Conservation (phyloP, 2,888 invertebrate genomes). For the Drosophila longiperda region DNA sequence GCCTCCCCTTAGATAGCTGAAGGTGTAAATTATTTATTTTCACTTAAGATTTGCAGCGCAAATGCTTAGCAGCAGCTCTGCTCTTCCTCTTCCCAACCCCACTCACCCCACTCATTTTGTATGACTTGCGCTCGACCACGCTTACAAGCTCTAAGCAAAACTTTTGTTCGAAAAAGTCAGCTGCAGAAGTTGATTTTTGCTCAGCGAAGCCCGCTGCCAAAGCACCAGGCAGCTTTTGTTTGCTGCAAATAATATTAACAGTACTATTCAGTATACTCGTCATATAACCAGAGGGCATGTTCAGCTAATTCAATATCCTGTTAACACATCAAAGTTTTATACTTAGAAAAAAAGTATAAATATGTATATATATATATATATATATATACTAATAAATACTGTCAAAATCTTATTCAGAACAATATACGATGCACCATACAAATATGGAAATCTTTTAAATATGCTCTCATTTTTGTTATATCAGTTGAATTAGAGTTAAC, state of each 20-base stretch:
- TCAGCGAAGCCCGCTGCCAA: slow-evolving; percentile 39
- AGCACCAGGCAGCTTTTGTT: slow-evolving; percentile 60
- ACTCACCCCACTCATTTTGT: background rate
- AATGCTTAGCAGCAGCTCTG: slow-evolving; percentile 11
- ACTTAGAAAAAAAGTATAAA: background rate
- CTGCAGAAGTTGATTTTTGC: slow-evolving; percentile 74
- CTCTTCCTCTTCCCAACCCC: background rate
- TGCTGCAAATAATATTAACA: slow-evolving; percentile 71
- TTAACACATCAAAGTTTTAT: background rate
- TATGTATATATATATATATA: no score
- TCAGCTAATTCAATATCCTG: slow-evolving; percentile 4
- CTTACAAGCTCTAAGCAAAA: slow-evolving; percentile 60
- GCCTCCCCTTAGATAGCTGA: slow-evolving; percentile 64
- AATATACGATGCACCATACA: background rate
- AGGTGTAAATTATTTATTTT: slow-evolving; percentile 84
- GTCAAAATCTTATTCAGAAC: background rate
- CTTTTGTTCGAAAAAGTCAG: slow-evolving; percentile 74
- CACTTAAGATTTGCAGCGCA: slow-evolving; percentile 72
- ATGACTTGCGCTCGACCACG: slow-evolving; percentile 35
- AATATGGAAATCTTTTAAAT: background rate
- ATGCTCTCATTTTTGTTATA: background rate
- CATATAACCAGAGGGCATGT: background rate
- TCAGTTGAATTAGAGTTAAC: background rate
- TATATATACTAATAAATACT: background rate
- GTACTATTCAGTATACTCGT: slow-evolving; percentile 21